Conservation (phyloP, 1,140 invertebrate genomes). For the Penaeus chinensis region DNA sequence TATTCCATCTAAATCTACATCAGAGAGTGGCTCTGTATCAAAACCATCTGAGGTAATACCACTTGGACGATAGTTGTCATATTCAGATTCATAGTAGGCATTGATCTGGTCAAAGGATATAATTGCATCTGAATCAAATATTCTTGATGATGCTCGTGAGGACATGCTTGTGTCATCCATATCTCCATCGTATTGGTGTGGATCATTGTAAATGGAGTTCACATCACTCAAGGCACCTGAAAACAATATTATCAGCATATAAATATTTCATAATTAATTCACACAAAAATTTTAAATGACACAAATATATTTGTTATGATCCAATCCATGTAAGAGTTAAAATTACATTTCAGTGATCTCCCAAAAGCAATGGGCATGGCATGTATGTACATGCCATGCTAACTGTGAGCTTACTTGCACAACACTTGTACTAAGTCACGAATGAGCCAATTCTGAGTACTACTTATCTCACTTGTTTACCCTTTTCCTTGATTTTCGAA, state of each 20-base stretch:
- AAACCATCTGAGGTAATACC: conserved; percentile 68
- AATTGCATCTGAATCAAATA: conserved; percentile 80
- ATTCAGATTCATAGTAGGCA: conserved; percentile 86
- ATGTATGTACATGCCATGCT: no score
- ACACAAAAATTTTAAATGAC: not conserved
- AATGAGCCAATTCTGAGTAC: no score
- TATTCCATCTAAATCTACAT: conserved; percentile 68
- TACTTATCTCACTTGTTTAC: no score
- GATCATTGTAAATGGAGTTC: conserved; percentile 82
- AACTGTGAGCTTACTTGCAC: no score
- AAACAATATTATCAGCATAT: conserved; percentile 41
- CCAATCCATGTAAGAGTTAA: no score
- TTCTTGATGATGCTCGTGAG: conserved; percentile 80
- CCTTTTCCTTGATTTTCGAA: no score
- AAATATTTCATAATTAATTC: not conserved
- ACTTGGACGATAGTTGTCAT: conserved; percentile 73
- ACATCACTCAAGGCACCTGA: conserved; percentile 82
- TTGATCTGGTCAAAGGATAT: conserved; percentile 82
- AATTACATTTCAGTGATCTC: no score
- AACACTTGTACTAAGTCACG: no score
- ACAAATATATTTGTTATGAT: not conserved
- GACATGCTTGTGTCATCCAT: conserved; percentile 80
- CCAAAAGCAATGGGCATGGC: no score
- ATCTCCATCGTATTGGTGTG: conserved; percentile 72
- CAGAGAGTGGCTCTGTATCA: conserved; percentile 68